Conservation (phyloP, 1,140 invertebrate genomes). For the Caenorhabditis remanei region DNA sequence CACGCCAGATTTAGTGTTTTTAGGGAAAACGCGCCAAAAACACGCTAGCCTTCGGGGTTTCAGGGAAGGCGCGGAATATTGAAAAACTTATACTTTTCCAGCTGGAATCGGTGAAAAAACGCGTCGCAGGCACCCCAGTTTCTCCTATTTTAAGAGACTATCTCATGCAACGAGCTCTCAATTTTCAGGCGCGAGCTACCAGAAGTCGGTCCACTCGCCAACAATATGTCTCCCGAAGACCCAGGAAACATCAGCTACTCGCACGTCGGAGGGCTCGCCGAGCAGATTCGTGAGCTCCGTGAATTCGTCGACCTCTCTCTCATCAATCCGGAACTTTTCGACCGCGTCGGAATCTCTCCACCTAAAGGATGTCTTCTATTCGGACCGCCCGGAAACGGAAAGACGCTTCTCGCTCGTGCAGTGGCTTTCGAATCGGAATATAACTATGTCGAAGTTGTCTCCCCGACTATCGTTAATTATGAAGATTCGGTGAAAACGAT, state of each 20-base stretch:
- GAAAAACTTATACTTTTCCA: too few relatives aligned
- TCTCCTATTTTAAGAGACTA: neutral
- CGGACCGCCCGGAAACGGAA: conserved; percentile 96
- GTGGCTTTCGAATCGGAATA: conserved; percentile 97
- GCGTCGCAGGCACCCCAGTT: too few relatives aligned
- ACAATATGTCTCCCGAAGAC: too few relatives aligned
- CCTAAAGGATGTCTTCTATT: conserved; percentile 97
- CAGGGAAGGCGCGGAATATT: too few relatives aligned
- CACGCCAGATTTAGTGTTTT: too few relatives aligned
- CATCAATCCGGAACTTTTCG: conserved; percentile 96
- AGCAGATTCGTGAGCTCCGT: conserved; percentile 96
- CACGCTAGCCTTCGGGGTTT: too few relatives aligned
- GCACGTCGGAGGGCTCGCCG: conserved; percentile 94
- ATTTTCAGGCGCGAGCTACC: conserved; percentile 83
- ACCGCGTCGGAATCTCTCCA: conserved; percentile 96
- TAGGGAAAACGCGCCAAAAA: too few relatives aligned
- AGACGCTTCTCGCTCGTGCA: conserved; percentile 95
- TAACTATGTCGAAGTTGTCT: too few relatives aligned
- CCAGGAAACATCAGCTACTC: conserved; percentile 96
- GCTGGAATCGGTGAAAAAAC: too few relatives aligned
- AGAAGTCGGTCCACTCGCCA: too few relatives aligned
- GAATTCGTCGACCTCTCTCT: conserved; percentile 98
- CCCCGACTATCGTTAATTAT: conserved; percentile 99
- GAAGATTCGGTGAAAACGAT: conserved; percentile 98
- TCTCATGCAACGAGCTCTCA: neutral